Percentiles rank a stretch among this genome's conserved stretches.
phyloP scores from a whole-genome alignment of 2,797 vertebrate genomes.

The Chiloscyllium punctatum region DNA sequence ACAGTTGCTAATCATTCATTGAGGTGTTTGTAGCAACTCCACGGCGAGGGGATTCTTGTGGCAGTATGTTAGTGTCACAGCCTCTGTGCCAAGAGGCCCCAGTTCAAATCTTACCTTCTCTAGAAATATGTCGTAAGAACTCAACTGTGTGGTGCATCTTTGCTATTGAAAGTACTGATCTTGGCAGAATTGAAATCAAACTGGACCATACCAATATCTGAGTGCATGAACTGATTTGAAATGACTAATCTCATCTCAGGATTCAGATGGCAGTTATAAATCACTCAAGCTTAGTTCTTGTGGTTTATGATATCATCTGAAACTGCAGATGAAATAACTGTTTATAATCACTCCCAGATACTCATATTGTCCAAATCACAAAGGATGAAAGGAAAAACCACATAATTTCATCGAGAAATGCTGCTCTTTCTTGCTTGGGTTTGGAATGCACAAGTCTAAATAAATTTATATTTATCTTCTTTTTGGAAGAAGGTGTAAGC shows the following conservation, averaged over 20 bases:
- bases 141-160: neutral
- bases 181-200: neutral
- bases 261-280: neutral
- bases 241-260: neutral
- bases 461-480: constrained; percentile 2
- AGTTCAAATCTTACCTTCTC: too few species aligned
- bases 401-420: constrained; percentile 8
- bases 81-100: too few species aligned
- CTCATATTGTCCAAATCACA: neutral
- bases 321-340: neutral
- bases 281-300: neutral
- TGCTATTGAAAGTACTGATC: neutral
- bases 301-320: constrained; percentile 18
- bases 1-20: neutral
- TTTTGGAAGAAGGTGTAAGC: neutral
- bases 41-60: too few species aligned
- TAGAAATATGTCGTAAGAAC: too few species aligned
- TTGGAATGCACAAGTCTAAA: neutral
- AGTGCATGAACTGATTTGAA: neutral
- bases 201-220: neutral
- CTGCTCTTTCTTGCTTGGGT: neutral
- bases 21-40: neutral
- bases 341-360: constrained; percentile 8
- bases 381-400: neutral
- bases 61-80: too few species aligned